Conservation (phyloP, 2,113 vertebrate genomes). For the Smithornis capensis region DNA sequence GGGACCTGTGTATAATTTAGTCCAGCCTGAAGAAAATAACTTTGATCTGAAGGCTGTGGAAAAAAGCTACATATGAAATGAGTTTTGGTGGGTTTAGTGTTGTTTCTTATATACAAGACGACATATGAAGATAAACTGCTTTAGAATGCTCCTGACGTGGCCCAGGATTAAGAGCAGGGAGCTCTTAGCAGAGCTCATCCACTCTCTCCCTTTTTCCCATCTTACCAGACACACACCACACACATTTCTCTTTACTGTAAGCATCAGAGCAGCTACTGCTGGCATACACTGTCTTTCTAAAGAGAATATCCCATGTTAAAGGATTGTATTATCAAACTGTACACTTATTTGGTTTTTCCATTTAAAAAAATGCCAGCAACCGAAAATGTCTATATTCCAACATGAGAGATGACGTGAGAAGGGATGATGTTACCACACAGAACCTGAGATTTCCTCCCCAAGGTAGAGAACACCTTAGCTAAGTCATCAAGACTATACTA, state of each 20-base stretch:
- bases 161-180: slow-evolving; percentile 63
- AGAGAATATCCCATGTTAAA: background rate
- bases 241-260: background rate
- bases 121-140: slow-evolving; percentile 75
- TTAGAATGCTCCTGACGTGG: slow-evolving; percentile 60
- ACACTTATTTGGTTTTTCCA: background rate
- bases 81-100: slow-evolving; percentile 75
- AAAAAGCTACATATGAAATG: slow-evolving; percentile 82
- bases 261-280: background rate
- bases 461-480: background rate
- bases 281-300: background rate
- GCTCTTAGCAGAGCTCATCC: slow-evolving; percentile 32
- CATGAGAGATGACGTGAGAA: background rate
- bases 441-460: background rate
- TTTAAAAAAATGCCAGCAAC: background rate
- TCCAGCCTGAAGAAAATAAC: slow-evolving; percentile 81
- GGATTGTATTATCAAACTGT: background rate
- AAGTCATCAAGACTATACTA: background rate
- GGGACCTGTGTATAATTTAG: slow-evolving; percentile 83
- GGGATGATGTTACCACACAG: background rate
- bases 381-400: background rate
- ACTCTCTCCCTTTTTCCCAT: background rate
- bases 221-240: background rate
- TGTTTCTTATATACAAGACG: slow-evolving; percentile 71
- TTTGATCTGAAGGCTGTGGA: slow-evolving; percentile 78